Conservation (phyloP, 2,888 invertebrate genomes). For the Horisme vitalbata region DNA sequence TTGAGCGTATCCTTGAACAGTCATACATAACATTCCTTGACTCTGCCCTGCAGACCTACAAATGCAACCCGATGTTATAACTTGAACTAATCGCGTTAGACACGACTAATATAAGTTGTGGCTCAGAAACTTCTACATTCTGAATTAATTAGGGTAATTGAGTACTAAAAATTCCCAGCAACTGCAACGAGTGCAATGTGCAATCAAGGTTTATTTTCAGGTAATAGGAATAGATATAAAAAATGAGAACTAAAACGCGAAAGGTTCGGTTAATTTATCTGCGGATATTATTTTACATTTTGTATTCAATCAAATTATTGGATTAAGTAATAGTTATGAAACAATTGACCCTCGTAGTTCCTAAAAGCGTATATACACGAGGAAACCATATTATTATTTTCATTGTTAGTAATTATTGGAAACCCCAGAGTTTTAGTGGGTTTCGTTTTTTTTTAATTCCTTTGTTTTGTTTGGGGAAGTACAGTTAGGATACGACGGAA, state of each 20-base stretch:
- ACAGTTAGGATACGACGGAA: slow-evolving; percentile 59
- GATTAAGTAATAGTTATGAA: too few relatives aligned
- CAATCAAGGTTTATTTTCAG: slow-evolving; percentile 38
- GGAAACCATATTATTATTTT: too few relatives aligned
- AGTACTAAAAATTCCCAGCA: slow-evolving; percentile 23
- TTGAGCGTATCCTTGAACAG: background rate
- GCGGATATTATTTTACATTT: too few relatives aligned
- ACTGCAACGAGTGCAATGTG: slow-evolving; percentile 4
- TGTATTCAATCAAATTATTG: too few relatives aligned
- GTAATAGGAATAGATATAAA: too few relatives aligned
- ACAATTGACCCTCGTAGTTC: too few relatives aligned
- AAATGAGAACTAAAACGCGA: too few relatives aligned
- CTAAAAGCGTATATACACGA: too few relatives aligned
- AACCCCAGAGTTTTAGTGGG: too few relatives aligned
- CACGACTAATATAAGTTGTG: slow-evolving; percentile 37
- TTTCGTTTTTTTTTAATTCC: slow-evolving; percentile 22
- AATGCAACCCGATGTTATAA: slow-evolving; percentile 21
- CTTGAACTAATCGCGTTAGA: slow-evolving; percentile 29
- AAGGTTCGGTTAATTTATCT: too few relatives aligned
- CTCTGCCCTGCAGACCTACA: slow-evolving; percentile 26
- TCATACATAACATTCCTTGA: slow-evolving; percentile 18
- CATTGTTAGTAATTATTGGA: too few relatives aligned
- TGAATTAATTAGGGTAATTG: slow-evolving; percentile 27
- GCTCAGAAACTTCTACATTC: slow-evolving; percentile 18
- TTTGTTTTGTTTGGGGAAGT: slow-evolving; percentile 6